These are phyloP conservation scores for Hippotragus niger DNA, from an alignment of 2,113 vertebrate genomes.

Conservation along the genomic window DNA sequence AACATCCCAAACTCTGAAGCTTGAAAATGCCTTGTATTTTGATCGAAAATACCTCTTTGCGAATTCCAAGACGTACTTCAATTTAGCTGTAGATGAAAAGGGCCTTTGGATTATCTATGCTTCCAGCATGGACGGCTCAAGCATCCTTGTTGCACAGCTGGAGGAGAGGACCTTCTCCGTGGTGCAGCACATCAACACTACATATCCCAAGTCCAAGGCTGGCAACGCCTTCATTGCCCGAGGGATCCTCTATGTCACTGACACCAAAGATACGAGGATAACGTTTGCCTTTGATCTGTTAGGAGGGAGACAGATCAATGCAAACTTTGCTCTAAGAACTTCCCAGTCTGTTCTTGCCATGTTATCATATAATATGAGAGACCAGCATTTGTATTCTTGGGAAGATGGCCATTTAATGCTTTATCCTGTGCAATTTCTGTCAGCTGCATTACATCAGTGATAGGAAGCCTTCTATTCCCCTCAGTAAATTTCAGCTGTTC, in stretches of 20 bases:
- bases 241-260: conserved; percentile 93
- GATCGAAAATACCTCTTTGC: conserved; percentile 91
- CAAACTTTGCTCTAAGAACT: conserved; percentile 89
- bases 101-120: conserved; percentile 95
- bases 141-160: conserved; percentile 90
- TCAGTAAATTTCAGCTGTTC: background rate
- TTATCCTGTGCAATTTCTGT: conserved; percentile 87
- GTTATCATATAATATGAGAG: conserved; percentile 91
- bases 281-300: conserved; percentile 93
- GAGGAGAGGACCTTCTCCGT: conserved; percentile 89
- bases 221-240: conserved; percentile 93
- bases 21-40: conserved; percentile 89
- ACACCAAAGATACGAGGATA: conserved; percentile 89
- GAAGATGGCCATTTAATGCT: conserved; percentile 88
- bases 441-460: conserved; percentile 67
- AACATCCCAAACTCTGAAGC: conserved; percentile 77
- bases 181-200: conserved; percentile 87
- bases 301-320: conserved; percentile 85
- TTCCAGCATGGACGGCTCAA: conserved; percentile 85
- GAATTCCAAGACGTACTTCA: conserved; percentile 97
- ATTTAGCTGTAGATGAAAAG: conserved; percentile 92
- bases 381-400: conserved; percentile 91
- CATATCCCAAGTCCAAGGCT: conserved; percentile 92
- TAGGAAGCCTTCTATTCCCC: background rate
- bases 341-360: conserved; percentile 91